Evolutionary conservation across 2,113 vertebrate species (phyloP).

Genomic region (Rhizomys pruinosus): DNA sequence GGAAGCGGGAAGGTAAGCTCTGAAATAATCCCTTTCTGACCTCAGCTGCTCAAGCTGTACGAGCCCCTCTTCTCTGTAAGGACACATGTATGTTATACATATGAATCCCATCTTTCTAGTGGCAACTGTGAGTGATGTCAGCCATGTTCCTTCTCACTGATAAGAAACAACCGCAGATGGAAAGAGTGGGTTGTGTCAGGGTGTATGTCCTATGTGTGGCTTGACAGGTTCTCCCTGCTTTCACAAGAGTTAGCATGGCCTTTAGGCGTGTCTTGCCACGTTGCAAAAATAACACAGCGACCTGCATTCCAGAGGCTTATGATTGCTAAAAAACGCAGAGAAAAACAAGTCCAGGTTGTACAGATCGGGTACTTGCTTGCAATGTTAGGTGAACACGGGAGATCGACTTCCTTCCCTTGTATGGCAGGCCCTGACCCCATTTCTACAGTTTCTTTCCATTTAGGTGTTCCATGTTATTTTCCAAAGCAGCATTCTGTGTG

Average conservation of each 20-base stretch:
- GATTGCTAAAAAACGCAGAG: neutral
- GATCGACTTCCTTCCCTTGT: neutral
- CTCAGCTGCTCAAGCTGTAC: neutral
- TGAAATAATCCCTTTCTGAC: neutral
- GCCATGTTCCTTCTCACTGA: neutral
- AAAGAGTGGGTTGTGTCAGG: neutral
- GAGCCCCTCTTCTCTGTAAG: accelerated
- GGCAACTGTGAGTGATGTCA: neutral
- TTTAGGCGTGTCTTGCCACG: neutral
- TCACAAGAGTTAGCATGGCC: neutral
- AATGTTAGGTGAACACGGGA: neutral
- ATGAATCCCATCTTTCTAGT: neutral
- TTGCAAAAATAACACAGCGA: neutral
- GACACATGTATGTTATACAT: accelerated
- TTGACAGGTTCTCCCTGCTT: slow-evolving; percentile 60
- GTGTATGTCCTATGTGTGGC: neutral
- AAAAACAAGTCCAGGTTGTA: neutral
- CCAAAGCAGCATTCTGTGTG: neutral
- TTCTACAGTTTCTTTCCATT: slow-evolving; percentile 52
- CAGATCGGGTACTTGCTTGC: accelerated
- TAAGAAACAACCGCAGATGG: neutral
- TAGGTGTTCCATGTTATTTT: neutral
- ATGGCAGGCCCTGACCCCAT: slow-evolving; percentile 25
- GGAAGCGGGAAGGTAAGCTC: slow-evolving; percentile 88
- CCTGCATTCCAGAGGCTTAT: neutral